Base-by-base conservation (phyloP, 2,113 vertebrate species). In the Calypte anna region DNA sequence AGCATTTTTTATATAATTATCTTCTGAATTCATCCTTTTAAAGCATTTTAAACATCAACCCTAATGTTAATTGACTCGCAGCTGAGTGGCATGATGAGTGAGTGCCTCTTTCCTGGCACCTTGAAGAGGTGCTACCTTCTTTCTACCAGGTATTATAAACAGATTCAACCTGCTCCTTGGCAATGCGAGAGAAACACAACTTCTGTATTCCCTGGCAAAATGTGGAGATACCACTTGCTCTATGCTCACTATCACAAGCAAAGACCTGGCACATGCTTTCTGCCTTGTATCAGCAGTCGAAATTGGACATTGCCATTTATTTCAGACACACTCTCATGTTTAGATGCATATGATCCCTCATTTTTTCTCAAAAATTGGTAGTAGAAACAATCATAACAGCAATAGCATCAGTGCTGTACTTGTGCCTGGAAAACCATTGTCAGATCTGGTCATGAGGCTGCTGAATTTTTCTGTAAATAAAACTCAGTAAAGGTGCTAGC, bases 131-230 rank as follows among this genome's bases (percentile, higher is more conserved):
- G 63, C 38, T 76, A 81, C 61, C 57, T 91, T 82, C 86, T 62
- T 92, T 90, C 61, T 92, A 61, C 28, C 36, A 70, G 63, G 53
- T 54, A 46, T 54, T 89, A 74, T 70, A 63, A 90, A 68, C 82
- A 81, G 83, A 75, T 72, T 88, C 88, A 94, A 86, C 76, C 67
- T 91, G 80, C 67, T 91, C 24, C 3, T 78, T 96, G 92, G 77
- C 76, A 93, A 1, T 20, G 69, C 50, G 69, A 81, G 88, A 57
- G 61, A 61, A 94, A 88, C 92, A 57, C 66, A 88, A 53, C 76
- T 86, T 83, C 83, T 95, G 88, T 40, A 78, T 67, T 83, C 38
- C 46, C 72, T 88, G 90, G 64, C 64, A 90, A 92, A 92, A 72
- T 17, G 28, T 27, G 73, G 73, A 86, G 18, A 4, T 86, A 59